These are phyloP conservation scores for Gracilinanus agilis DNA, from an alignment of 2,113 vertebrate genomes.

Conservation along the genomic window DNA sequence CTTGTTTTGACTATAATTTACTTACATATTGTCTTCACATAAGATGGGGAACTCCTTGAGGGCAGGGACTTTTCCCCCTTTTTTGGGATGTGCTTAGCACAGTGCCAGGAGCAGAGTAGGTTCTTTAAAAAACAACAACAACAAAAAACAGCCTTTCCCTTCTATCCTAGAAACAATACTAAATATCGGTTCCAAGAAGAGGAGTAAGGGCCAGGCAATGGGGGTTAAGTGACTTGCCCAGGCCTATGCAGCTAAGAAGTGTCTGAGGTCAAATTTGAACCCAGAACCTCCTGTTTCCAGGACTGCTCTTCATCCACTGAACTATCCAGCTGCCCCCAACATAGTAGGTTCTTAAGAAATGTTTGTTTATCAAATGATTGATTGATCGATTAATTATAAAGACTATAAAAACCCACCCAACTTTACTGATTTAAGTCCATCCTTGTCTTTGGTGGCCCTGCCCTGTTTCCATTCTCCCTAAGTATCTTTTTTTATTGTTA, in stretches of 20 bases:
- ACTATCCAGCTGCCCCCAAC: too few species aligned
- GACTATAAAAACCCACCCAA: too few species aligned
- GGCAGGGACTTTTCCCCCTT: not conserved
- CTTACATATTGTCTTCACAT: not conserved
- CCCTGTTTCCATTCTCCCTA: not conserved
- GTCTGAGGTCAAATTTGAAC: too few species aligned
- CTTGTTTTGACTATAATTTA: not conserved
- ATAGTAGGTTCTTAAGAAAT: not conserved
- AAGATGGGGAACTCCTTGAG: not conserved
- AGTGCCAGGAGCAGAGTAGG: not conserved
- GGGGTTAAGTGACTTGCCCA: too few species aligned
- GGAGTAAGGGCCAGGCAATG: too few species aligned
- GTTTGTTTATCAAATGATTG: not conserved
- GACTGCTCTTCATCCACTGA: too few species aligned
- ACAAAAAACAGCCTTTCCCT: too few species aligned
- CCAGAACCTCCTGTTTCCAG: too few species aligned
- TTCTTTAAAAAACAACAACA: not conserved
- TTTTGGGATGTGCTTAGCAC: not conserved
- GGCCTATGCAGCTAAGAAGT: too few species aligned
- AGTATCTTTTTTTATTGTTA: not conserved
- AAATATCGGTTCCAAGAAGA: too few species aligned
- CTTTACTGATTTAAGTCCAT: not conserved
- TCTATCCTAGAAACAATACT: too few species aligned
- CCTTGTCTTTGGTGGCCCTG: not conserved
- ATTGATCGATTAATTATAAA: not conserved